Base-by-base conservation (phyloP, 2,113 vertebrate genomes). In the Thamnaconus septentrionalis region DNA sequence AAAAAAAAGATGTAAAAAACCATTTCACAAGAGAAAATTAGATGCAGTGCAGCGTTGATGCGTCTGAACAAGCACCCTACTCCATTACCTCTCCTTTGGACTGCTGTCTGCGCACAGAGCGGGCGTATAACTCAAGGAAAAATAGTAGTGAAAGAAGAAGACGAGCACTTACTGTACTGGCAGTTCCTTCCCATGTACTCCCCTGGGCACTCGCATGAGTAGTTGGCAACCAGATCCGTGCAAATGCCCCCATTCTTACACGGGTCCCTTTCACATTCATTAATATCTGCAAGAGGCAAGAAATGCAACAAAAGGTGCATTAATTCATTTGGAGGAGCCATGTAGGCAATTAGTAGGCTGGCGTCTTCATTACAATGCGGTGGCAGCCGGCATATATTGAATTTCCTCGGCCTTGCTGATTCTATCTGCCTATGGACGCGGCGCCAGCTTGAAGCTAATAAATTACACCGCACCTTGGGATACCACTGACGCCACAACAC, bases 101-200 rank as follows among this genome's bases (percentile, higher is more conserved):
- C 5, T 7, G 7, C 44, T 45, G 7, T 7, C 44, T 45, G 44
- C 44, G 7, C 44, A 45, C 5, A 45, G 3, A 6, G 5, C 5
- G 44, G 7, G 54, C 51, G 47, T 59, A 53, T 55, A 39, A 69
- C 4, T 54, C 55, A 47, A 69, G 58, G 70, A 11, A 55, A 18
- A 69, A 70, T 75, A 12, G 52, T 46, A 3, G n/a, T 41, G 4
- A 39, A 50, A 73, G 41, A 49, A 69, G 44, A 64, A 64, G 12
- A 58, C 39, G 3, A 56, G 53, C 81, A 93, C 96, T 96, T 94
- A 99, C 97, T 97, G 66, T 97, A 94, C 73, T 98, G 97, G 80
- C 97, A 99, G 53, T 99, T 97, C 74, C 94, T 93, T 71, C 97
- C 97, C 97, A 98, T 98, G 90, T 96, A 99, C 91, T 99, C 97